Evolutionary conservation across 37 sponge, comb jelly and placozoan species (phyloP), one percentile per base, ranked within the genome.

Genomic region (Crambe crambe): DNA sequence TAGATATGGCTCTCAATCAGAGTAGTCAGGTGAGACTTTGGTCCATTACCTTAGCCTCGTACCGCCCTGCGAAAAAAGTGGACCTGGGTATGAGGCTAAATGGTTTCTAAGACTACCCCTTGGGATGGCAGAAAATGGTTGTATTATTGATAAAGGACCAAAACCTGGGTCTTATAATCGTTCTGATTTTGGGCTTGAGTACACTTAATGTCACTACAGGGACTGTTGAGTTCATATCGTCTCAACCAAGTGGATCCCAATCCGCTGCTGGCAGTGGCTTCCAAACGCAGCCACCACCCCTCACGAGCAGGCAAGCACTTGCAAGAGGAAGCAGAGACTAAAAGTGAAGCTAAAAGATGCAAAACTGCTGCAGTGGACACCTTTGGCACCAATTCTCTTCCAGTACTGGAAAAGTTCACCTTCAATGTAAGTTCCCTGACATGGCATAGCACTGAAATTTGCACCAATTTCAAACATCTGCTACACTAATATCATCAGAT

Each of bases 371-470:
- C 74, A 40, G 51, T 40, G 47, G 26, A 42, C 10, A 41, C 35
- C 1, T 82, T 82, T 73, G 82, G 82, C 0, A 43, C n/a, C 3
- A 82, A 82, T 23, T 74, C 82, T 73, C 82, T 82, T 5, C 82
- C 82, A 42, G 62, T 1, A 30, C 74, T 82, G 65, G 82, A 82
- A 23, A 61, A 72, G 25, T 72, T 73, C 37, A 82, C 82, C 25
- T 63, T 82, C 63, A 60, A 82, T 23, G 82, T 82, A 73, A 5
- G 32, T 3, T 8, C n/a, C n/a, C n/a, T n/a, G n/a, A n/a, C n/a
- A n/a, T n/a, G n/a, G n/a, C n/a, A n/a, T n/a, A n/a, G n/a, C n/a
- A n/a, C n/a, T n/a, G n/a, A n/a, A n/a, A n/a, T n/a, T n/a, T n/a
- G n/a, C n/a, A n/a, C n/a, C n/a, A n/a, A n/a, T n/a, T n/a, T n/a